Conservation (phyloP, 2,888 invertebrate genomes). For the Lasioglossum morio region DNA sequence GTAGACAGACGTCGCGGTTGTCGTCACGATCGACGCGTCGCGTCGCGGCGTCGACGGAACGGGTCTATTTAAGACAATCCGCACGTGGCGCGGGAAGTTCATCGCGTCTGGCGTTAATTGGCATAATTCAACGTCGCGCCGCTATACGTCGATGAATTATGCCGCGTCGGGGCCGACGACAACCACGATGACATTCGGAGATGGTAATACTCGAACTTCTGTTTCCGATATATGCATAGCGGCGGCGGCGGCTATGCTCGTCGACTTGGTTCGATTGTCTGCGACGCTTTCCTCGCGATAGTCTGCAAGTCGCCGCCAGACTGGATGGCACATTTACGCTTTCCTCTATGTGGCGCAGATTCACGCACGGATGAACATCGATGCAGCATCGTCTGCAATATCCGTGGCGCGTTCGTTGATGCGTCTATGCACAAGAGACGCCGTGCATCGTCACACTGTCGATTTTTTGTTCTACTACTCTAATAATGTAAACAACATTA, state of each 20-base stretch:
- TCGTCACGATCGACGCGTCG: background rate
- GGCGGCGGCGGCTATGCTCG: background rate
- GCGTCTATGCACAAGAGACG: background rate
- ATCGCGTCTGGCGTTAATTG: conserved; percentile 67
- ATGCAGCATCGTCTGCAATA: conserved; percentile 32
- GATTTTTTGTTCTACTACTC: background rate
- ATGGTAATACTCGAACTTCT: conserved; percentile 39
- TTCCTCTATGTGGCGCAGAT: conserved; percentile 21
- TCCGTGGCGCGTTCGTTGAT: background rate
- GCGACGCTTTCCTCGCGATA: conserved; percentile 18
- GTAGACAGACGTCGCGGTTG: background rate
- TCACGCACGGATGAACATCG: conserved; percentile 31
- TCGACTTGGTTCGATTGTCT: conserved; percentile 32
- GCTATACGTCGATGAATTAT: conserved; percentile 59
- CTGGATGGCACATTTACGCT: conserved; percentile 43
- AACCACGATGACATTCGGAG: conserved; percentile 25
- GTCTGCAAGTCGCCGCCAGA: conserved; percentile 17
- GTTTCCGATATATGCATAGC: conserved; percentile 38
- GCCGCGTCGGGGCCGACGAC: conserved; percentile 44
- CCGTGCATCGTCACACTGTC: background rate
- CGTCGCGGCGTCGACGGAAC: background rate
- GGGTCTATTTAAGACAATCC: conserved; percentile 48
- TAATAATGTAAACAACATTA: no score
- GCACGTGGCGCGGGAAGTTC: conserved; percentile 57
- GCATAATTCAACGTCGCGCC: conserved; percentile 49